These are phyloP conservation scores for Lottia gigantea DNA, from an alignment of 2,888 invertebrate species.

Conservation along the genomic window DNA sequence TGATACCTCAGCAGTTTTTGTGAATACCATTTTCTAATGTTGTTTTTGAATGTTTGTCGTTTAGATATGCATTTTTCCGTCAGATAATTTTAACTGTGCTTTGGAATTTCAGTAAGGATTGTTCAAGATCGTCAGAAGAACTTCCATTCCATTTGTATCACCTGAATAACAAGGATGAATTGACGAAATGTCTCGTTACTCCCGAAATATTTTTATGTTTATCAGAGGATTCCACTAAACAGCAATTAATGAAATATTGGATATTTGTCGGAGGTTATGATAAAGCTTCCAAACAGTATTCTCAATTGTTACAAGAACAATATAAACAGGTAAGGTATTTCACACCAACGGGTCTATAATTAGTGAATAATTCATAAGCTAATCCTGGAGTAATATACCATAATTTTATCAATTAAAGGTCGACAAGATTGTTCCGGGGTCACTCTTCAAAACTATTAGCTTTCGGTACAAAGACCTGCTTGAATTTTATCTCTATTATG, in stretches of 20 bases:
- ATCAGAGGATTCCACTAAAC: constrained; percentile 36
- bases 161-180: constrained; percentile 30
- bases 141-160: constrained; percentile 40
- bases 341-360: background rate
- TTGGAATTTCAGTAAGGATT: constrained; percentile 29
- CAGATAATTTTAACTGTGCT: too few relatives aligned
- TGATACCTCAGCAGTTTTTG: too few relatives aligned
- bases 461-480: too few relatives aligned
- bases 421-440: too few relatives aligned
- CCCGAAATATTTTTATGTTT: constrained; percentile 37
- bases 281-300: constrained; percentile 32
- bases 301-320: constrained; percentile 26
- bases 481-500: too few relatives aligned
- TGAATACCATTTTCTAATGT: too few relatives aligned
- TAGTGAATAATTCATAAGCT: too few relatives aligned
- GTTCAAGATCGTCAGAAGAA: constrained; percentile 42
- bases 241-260: constrained; percentile 45
- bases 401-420: too few relatives aligned
- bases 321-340: constrained; percentile 22
- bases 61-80: too few relatives aligned
- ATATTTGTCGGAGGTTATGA: constrained; percentile 40
- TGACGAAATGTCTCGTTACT: constrained; percentile 32
- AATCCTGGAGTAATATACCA: too few relatives aligned
- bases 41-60: too few relatives aligned
- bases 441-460: too few relatives aligned